Percentiles rank a stretch among this genome's conserved stretches.
Conservation (phyloP, 2,113 vertebrate species). For the Thunnus thynnus region DNA sequence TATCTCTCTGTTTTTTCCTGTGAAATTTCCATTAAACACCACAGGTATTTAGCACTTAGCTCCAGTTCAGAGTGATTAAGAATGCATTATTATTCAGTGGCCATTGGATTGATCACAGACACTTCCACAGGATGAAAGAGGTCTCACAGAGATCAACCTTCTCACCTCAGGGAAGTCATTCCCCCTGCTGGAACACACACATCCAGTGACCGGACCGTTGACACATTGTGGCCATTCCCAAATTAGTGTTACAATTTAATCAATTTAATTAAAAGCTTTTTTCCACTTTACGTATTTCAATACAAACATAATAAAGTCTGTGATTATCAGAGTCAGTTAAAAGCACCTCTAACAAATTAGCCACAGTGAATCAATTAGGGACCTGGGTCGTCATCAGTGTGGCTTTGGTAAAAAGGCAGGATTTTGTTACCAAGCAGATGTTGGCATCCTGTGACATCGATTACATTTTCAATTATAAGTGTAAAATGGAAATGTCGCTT, state of each 20-base stretch:
- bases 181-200: not conserved
- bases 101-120: too few species aligned
- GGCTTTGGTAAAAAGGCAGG: constrained; percentile 5
- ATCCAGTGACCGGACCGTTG: not conserved
- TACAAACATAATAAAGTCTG: constrained; percentile 43
- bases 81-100: too few species aligned
- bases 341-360: constrained; percentile 35
- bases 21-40: too few species aligned
- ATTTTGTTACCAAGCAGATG: not conserved
- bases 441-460: not conserved
- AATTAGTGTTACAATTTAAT: constrained; percentile 24
- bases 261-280: constrained; percentile 12
- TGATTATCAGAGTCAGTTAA: constrained; percentile 25
- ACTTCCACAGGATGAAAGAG: too few species aligned
- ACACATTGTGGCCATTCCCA: not conserved
- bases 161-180: too few species aligned
- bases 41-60: too few species aligned
- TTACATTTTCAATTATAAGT: not conserved
- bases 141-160: too few species aligned
- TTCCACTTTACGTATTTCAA: constrained; percentile 25
- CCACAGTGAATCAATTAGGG: constrained; percentile 15
- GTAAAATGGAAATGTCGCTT: not conserved
- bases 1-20: too few species aligned
- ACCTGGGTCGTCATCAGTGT: not conserved
- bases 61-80: too few species aligned